Base-by-base conservation (phyloP, 1,140 invertebrate genomes). In the Bombus impatiens region DNA sequence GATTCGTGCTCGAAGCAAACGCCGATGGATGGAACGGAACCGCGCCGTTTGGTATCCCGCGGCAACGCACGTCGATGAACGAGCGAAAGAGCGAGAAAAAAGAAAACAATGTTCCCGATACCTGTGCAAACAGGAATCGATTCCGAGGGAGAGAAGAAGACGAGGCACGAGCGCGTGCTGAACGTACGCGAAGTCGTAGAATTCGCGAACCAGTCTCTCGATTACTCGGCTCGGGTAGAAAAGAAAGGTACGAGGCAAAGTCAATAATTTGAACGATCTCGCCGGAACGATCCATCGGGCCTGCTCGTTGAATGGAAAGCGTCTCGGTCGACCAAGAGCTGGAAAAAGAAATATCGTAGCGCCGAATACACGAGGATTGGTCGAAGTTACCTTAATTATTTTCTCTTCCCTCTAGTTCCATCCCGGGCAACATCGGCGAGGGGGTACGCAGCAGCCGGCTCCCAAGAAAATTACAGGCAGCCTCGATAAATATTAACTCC, bases 401-500 rank as follows among this genome's bases (percentile, higher is more conserved):
- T 90, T 89, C 76, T 77, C 84, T 82, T 74, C 59, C 68, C 82
- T 68, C 65, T 22, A 28, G 67, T 37, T n/a, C 57, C 10, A 32
- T 79, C 40, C 44, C 12, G 18, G 18, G 53, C 35, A 71, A 71
- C 68, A 40, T 13, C 35, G 75, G 47, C 18, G 42, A 67, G 37
- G 37, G 47, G 25, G 68, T 62, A 62, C 72, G 59, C 74, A 67
- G 59, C 74, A 67, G 84, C n/a, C 67, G 59, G 25, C 72, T 83
- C 80, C 80, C 70, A 86, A 87, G 89, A 85, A 91, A 90, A 91
- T 91, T 91, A 91, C 89, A 88, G 86, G 75, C 86, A 80, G 84
- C 78, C 90, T 91, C 89, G 90, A 91, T 91, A 91, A 91, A 91
- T 91, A 91, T 91, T 91, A 91, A 90, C 89, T 91, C 82, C 87